Evolutionary conservation across 1,140 invertebrate species (phyloP).

Genomic region (Pentalonia nigronervosa): DNA sequence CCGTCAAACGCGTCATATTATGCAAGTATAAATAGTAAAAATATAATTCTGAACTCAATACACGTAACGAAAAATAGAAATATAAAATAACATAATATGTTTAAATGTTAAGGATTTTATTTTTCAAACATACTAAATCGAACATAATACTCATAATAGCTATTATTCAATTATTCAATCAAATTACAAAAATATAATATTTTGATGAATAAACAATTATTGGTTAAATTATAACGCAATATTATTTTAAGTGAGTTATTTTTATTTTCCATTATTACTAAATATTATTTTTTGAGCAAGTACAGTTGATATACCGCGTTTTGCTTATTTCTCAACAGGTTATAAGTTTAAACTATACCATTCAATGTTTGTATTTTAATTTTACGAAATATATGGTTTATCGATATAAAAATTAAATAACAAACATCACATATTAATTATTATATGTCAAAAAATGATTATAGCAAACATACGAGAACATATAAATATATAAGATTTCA

Average conservation of each 20-base stretch:
- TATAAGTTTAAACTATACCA: not conserved
- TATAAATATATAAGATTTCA: not conserved
- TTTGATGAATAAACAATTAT: not conserved
- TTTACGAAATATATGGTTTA: not conserved
- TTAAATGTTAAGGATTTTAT: not conserved
- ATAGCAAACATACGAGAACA: too few relatives aligned
- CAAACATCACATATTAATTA: too few relatives aligned
- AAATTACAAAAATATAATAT: not conserved
- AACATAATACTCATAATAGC: not conserved
- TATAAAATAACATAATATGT: not conserved
- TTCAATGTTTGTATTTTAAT: not conserved
- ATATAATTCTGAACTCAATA: not conserved
- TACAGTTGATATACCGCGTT: not conserved
- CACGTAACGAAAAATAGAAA: not conserved
- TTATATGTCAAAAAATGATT: not conserved
- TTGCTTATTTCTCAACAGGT: not conserved
- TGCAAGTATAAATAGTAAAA: not conserved
- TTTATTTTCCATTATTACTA: too few relatives aligned
- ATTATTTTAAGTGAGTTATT: not conserved
- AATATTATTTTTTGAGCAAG: not conserved
- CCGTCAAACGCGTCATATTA: not conserved
- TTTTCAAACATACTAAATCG: not conserved
- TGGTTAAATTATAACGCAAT: not conserved
- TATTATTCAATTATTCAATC: not conserved
- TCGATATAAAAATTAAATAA: too few relatives aligned